Conservation (phyloP, 1,140 invertebrate species). For the Pogonognathellus flavescens region DNA sequence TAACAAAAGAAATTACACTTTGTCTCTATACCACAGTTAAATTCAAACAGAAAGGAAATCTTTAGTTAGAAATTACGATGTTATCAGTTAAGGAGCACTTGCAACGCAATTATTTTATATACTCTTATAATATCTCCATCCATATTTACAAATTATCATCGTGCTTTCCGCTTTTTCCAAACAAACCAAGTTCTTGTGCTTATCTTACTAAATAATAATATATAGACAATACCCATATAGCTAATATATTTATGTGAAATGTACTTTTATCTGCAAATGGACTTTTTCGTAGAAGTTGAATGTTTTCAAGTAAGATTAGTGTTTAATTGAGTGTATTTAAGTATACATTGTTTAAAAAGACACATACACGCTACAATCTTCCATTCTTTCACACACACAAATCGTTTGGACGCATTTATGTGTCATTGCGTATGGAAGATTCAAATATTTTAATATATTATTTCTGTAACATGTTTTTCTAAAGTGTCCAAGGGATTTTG, state of each 20-base stretch:
- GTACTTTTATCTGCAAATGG: conserved; percentile 20
- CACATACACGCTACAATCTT: conserved; percentile 3
- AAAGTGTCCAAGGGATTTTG: too few species aligned
- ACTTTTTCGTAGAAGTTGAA: conserved; percentile 16
- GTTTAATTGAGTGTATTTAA: neutral
- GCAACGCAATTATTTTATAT: conserved; percentile 30
- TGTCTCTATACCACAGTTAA: neutral
- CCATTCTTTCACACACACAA: conserved; percentile 1
- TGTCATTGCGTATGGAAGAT: neutral
- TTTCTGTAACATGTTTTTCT: too few species aligned
- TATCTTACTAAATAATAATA: neutral
- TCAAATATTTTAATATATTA: neutral
- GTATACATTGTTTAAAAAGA: neutral
- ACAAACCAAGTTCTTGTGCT: neutral
- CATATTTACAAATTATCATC: conserved; percentile 7
- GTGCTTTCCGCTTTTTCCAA: neutral
- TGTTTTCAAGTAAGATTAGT: conserved; percentile 5
- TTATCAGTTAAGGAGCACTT: conserved; percentile 41
- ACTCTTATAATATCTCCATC: neutral
- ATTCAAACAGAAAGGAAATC: neutral
- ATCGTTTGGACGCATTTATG: conserved; percentile 21
- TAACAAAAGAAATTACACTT: neutral
- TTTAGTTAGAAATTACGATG: neutral
- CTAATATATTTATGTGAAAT: too few species aligned
- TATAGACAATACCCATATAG: too few species aligned